Conservation (phyloP, 1,140 invertebrate genomes). For the Akabosia matsudoensis region DNA sequence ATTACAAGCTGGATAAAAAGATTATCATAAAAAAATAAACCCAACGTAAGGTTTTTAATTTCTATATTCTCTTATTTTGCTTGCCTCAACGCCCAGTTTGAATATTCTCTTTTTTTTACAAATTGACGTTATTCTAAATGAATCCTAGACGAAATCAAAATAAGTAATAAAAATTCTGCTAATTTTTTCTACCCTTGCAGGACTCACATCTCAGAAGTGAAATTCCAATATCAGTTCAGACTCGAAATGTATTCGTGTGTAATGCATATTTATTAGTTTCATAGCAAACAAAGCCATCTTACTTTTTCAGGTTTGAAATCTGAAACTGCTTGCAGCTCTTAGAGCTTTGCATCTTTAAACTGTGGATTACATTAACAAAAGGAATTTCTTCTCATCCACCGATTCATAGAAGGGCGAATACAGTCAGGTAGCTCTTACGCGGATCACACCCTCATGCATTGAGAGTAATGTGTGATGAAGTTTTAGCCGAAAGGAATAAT, state of each 20-base stretch:
- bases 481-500: no score
- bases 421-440: no score
- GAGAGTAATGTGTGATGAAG: no score
- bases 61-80: not conserved
- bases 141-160: not conserved
- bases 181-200: not conserved
- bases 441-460: no score
- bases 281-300: not conserved
- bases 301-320: not conserved
- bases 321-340: not conserved
- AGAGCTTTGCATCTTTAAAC: no score
- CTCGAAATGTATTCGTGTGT: not conserved
- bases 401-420: no score
- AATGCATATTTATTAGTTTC: conserved; percentile 15
- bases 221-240: conserved; percentile 2
- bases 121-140: not conserved
- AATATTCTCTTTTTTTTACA: not conserved
- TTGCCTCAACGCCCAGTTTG: not conserved
- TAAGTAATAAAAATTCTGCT: not conserved
- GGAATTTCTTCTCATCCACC: no score
- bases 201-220: not conserved
- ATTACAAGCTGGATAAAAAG: no score
- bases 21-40: no score
- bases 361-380: no score
- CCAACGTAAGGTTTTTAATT: no score